phyloP scores from a whole-genome alignment of 2,113 vertebrate genomes.

The Kryptolebias marmoratus region DNA sequence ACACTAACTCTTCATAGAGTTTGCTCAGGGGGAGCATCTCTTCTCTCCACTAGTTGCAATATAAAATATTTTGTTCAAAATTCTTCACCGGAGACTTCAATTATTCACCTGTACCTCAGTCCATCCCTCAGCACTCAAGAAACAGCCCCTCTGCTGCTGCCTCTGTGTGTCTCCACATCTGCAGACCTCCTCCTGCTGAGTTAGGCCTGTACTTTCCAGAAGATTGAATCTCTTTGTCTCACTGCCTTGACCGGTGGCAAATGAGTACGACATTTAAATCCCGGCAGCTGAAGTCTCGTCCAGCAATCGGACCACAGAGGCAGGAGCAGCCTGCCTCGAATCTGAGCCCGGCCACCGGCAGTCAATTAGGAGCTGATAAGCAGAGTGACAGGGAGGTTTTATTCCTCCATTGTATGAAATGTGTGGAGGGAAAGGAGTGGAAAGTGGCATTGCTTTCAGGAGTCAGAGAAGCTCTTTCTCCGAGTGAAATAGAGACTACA shows the following conservation, averaged over 20 bases:
- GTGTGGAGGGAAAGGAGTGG: slow-evolving; percentile 38
- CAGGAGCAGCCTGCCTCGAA: slow-evolving; percentile 20
- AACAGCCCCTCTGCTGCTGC: slow-evolving; percentile 13
- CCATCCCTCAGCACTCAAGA: background rate
- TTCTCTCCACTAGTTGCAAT: slow-evolving; percentile 14
- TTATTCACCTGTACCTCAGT: slow-evolving; percentile 29
- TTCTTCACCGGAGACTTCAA: slow-evolving; percentile 29
- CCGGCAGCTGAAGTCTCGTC: slow-evolving; percentile 24
- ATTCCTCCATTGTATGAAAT: slow-evolving; percentile 53
- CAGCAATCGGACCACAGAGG: slow-evolving; percentile 41
- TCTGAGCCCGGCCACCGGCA: slow-evolving; percentile 10
- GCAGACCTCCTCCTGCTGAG: slow-evolving; percentile 42
- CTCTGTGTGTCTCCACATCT: slow-evolving; percentile 12
- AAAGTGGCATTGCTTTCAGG: slow-evolving; percentile 66
- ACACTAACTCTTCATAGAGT: background rate
- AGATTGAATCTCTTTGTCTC: slow-evolving; percentile 18
- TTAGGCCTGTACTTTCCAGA: slow-evolving; percentile 35
- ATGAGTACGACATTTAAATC: slow-evolving; percentile 63
- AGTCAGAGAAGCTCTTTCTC: slow-evolving; percentile 56
- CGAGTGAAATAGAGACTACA: slow-evolving; percentile 61
- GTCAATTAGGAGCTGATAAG: slow-evolving; percentile 72
- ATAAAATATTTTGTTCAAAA: slow-evolving; percentile 21
- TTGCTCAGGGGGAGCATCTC: background rate
- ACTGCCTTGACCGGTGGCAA: slow-evolving; percentile 38
- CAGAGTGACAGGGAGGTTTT: slow-evolving; percentile 42